Base-by-base conservation (phyloP, 2,888 invertebrate genomes). In the Sipha maydis region DNA sequence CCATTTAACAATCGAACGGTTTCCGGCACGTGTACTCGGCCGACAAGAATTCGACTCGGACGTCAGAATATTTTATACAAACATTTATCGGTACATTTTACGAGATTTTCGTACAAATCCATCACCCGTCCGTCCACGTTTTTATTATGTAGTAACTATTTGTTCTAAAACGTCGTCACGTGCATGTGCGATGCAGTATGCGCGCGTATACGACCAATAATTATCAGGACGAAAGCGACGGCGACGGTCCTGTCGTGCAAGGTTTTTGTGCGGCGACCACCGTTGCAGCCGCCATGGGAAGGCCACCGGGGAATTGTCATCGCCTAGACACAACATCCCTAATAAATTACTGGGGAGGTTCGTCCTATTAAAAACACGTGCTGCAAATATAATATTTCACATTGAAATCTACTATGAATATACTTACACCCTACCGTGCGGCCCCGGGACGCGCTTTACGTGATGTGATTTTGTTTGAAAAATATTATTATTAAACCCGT, bases 301-400 rank as follows among this genome's bases (percentile, higher is more conserved):
- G 79, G 80, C 88, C 88, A 88, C 88, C 88, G 80, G 88, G 86
- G 88, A 88, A 88, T 86, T 86, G 86, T 88, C 88, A 88, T 88
- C 88, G 88, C 88, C 88, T 88, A 88, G 88, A 88, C 88, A 38
- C 56, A 38, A 82, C 88, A 82, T 88, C 88, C 88, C 88, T 88
- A 88, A 88, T 88, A 88, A 88, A 88, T 88, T 88, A 88, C 61
- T 31, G 17, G 75, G 88, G 88, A n/a, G 86, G 86, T 82, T 67
- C 31, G 75, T 75, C 88, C 88, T 88, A 88, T 88, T 82, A 82
- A 82, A 88, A 88, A 88, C 80, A 88, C 88, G 80, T 82, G 80
- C 80, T 78, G 85, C 73, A 31, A 21, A 41, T 80, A 80, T 86
- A 80, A 86, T 86, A 86, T 86, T 86, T 86, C 86, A 86, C 86